phyloP scores from a whole-genome alignment of 2,888 invertebrate species.

The Alsophila aescularia region DNA sequence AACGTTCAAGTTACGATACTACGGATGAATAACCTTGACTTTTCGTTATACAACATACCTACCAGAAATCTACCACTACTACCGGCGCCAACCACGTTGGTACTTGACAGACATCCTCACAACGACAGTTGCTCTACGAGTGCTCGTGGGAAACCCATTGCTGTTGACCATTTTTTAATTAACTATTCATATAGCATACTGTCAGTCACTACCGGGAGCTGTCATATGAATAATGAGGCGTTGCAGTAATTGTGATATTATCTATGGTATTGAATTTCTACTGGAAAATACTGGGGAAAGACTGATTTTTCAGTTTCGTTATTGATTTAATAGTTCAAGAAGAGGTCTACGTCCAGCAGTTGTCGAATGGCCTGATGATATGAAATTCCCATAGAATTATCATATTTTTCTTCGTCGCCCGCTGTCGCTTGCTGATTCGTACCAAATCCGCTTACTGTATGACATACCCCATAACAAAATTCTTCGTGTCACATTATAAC shows the following conservation, averaged over 20 bases:
- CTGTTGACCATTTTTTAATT: conserved; percentile 17
- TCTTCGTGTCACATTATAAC: too few relatives aligned
- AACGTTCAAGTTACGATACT: too few relatives aligned
- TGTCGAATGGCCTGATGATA: too few relatives aligned
- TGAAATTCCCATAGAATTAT: too few relatives aligned
- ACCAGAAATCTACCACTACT: conserved; percentile 7
- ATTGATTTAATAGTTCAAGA: too few relatives aligned
- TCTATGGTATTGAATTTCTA: neutral
- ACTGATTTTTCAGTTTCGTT: neutral
- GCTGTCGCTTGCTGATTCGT: too few relatives aligned
- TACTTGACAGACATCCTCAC: neutral
- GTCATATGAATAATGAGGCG: conserved; percentile 35
- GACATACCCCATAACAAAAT: too few relatives aligned
- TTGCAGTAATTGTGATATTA: neutral
- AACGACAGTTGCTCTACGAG: neutral
- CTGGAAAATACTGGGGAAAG: neutral
- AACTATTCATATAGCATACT: conserved; percentile 19
- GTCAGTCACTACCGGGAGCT: conserved; percentile 10
- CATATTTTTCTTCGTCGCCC: too few relatives aligned
- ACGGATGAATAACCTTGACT: too few relatives aligned
- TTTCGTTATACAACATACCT: too few relatives aligned
- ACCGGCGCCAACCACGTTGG: neutral
- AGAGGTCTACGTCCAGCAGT: too few relatives aligned
- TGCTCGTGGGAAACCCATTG: conserved; percentile 19
- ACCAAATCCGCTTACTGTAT: too few relatives aligned